Conservation (phyloP, 2,797 vertebrate species). For the Etheostoma nigrum region DNA sequence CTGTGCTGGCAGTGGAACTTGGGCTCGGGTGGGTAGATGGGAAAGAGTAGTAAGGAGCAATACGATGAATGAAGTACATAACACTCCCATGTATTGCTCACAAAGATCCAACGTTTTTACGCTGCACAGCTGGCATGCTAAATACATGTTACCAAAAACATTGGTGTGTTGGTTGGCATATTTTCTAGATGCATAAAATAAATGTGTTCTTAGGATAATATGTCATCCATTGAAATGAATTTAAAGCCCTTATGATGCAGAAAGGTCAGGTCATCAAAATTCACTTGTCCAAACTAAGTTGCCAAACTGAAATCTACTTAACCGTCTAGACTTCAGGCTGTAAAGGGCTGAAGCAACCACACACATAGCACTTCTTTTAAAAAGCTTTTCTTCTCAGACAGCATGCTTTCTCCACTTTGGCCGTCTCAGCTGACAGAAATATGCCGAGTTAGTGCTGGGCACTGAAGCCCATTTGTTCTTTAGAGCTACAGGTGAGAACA, state of each 20-base stretch:
- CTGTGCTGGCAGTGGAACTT: constrained; percentile 71
- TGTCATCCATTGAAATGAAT: background rate
- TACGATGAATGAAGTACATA: too few species aligned
- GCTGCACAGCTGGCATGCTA: background rate
- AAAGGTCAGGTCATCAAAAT: constrained; percentile 11
- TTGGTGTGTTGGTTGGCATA: background rate
- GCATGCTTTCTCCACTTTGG: constrained; percentile 10
- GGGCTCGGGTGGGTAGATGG: constrained; percentile 59
- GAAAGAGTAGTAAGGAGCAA: constrained; percentile 35
- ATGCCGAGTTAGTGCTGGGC: constrained; percentile 13
- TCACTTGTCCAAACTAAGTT: constrained; percentile 5
- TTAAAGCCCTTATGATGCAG: background rate
- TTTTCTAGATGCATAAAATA: constrained; percentile 1
- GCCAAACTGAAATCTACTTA: constrained; percentile 21
- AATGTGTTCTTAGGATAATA: constrained; percentile 3
- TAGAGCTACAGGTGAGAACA: constrained; percentile 63
- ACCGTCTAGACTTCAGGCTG: constrained; percentile 42
- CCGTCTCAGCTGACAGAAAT: constrained; percentile 36
- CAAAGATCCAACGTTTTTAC: background rate
- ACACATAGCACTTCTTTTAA: constrained; percentile 32
- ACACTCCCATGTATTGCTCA: too few species aligned
- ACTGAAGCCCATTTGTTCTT: constrained; percentile 60
- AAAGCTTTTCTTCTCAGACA: constrained; percentile 9
- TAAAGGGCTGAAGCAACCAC: constrained; percentile 27
- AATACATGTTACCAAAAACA: background rate